Evolutionary conservation across 1,140 invertebrate genomes (phyloP), one percentile per base, ranked within the genome.

Genomic region (Drosophila novamexicana): DNA sequence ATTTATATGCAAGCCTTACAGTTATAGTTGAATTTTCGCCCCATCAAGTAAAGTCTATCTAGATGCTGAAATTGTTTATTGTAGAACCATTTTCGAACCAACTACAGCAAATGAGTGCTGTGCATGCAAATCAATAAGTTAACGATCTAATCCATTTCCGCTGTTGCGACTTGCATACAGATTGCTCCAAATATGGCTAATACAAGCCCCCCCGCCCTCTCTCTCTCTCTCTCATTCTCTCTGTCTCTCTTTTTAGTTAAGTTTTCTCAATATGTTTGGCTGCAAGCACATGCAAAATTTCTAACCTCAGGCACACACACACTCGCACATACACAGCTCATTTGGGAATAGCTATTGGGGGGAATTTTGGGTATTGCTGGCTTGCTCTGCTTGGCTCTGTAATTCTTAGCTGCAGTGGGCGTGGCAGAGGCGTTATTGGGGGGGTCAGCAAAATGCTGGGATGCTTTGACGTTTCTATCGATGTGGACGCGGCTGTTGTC

Each of bases 61-160:
- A 42, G 29, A 7, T 42, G 53, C 18, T 64, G 1, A 56, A 54
- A 54, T 36, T 54, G 50, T 36, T 44, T 54, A 14, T 42, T 39
- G 16, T 9, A 1, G 22, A 58, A 32, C 47, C 47, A 32, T 62
- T 44, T 52, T 32, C 22, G 10, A 34, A 68, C 45, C 39, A 36
- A 68, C 45, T 49, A 36, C 64, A 40, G 44, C 40, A 54, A 45
- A 22, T 63, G 61, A 57, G 34, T 64, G 52, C 29, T 16, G n/a
- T 34, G 49, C 70, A 68, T 61, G 70, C 57, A 62, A 74, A 74
- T 74, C 71, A 74, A 74, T 74, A 74, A 74, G 65, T 57, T 69
- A 69, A 74, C 65, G 71, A 69, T 74, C 65, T 69, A 74, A 74
- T 56, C 65, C 57, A 69, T 74, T 74, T 74, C 71, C 71, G 71